Evolutionary conservation across 2,888 invertebrate genomes (phyloP), one percentile per base, ranked within the genome.

Genomic region (Chalcosyrphus nemorum): DNA sequence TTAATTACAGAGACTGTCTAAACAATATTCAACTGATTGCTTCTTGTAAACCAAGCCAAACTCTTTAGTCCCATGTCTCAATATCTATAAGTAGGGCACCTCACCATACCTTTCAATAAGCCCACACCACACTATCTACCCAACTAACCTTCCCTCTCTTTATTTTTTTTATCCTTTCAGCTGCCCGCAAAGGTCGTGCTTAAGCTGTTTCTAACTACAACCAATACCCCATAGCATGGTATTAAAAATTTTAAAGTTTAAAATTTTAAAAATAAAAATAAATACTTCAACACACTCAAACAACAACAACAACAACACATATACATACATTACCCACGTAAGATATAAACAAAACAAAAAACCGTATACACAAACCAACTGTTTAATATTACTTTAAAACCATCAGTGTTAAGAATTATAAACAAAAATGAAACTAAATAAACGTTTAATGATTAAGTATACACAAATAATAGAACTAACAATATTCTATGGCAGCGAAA

Each of bases 141-240:
- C 17, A 45, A 45, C 29, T 7, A 29, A 29, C 29, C 29, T 7
- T 7, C 7, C 29, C 4, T 29, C 7, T 29, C 29, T 17, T 35
- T 7, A n/a, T n/a, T 29, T 6, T 29, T 80, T 24, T 71, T 32
- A 50, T 61, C 57, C 68, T 88, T 88, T 5, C 87, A 91, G 91
- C 88, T 86, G 89, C 89, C 86, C 91, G 91, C 87, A 91, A 91
- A 88, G 91, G 90, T 86, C 91, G 91, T 72, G 91, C 90, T 87
- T 91, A 91, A 91, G 86, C 88, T 81, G 74, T 76, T 76, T 70
- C 65, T 70, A 75, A 88, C 87, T 74, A 86, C 78, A 87, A 86
- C 59, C 78, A 81, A 52, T 85, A 59, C 52, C 75, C 72, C 9
- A 41, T 27, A 35, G 11, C 65, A 63, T 24, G 66, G 82, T 74